These are phyloP conservation scores for Acrobasis repandana DNA, from an alignment of 2,888 invertebrate genomes.

Conservation along the genomic window DNA sequence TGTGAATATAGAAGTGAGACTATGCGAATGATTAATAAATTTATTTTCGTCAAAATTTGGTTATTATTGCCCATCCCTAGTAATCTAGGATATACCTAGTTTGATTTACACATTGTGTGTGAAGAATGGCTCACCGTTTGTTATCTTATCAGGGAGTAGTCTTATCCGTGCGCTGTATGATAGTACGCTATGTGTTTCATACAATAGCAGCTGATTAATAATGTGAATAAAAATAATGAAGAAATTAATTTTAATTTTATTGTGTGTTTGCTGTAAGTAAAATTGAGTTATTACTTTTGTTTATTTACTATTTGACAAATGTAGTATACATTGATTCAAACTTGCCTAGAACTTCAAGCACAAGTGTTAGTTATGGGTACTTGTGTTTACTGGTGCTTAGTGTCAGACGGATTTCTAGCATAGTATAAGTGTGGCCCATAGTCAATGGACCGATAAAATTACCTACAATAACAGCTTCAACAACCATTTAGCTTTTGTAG, in stretches of 20 bases:
- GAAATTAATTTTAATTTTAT: constrained; percentile 38
- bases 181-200: constrained; percentile 43
- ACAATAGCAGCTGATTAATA: constrained; percentile 33
- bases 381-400: no score
- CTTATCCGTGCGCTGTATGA: constrained; percentile 43
- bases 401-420: no score
- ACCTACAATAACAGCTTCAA: no score
- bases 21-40: neutral
- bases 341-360: neutral
- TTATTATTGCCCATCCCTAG: neutral
- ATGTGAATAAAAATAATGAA: constrained; percentile 47
- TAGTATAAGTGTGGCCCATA: no score
- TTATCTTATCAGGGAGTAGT: constrained; percentile 45
- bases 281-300: neutral
- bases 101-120: constrained; percentile 19
- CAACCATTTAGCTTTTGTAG: no score
- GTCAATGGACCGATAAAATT: no score
- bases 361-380: no score
- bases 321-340: neutral
- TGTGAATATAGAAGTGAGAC: neutral
- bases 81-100: neutral
- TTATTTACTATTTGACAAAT: neutral
- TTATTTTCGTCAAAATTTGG: neutral
- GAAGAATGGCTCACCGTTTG: constrained; percentile 39
- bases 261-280: constrained; percentile 53